These are phyloP conservation scores for Aleadryas rufinucha DNA, from an alignment of 2,113 vertebrate genomes.

Conservation along the genomic window DNA sequence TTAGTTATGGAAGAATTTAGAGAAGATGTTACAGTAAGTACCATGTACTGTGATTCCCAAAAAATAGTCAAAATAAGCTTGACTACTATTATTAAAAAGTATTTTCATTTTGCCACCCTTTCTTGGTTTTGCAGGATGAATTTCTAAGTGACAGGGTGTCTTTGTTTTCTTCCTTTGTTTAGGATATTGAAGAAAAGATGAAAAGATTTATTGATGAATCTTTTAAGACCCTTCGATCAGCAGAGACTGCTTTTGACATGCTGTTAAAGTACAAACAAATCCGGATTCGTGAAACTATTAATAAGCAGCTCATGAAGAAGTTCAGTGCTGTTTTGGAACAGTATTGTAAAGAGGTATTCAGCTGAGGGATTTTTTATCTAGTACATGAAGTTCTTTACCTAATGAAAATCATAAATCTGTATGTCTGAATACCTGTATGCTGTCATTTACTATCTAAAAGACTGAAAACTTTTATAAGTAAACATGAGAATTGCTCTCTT, in stretches of 20 bases:
- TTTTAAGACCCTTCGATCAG: constrained; percentile 87
- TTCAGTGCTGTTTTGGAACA: constrained; percentile 84
- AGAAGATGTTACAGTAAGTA: constrained; percentile 77
- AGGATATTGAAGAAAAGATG: constrained; percentile 88
- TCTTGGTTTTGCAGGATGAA: neutral
- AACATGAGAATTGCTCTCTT: neutral
- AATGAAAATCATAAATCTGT: neutral
- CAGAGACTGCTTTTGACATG: constrained; percentile 88
- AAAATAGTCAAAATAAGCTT: neutral
- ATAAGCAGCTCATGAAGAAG: constrained; percentile 88
- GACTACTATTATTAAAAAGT: neutral
- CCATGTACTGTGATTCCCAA: accelerated
- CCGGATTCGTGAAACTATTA: constrained; percentile 79
- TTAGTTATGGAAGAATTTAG: constrained; percentile 82
- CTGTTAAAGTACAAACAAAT: constrained; percentile 87
- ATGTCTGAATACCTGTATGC: neutral
- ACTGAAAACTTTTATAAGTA: neutral
- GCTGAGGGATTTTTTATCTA: neutral
- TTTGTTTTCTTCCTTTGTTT: neutral
- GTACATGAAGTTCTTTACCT: neutral
- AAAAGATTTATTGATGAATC: constrained; percentile 87
- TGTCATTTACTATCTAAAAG: neutral
- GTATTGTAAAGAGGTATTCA: constrained; percentile 88
- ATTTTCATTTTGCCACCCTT: neutral
- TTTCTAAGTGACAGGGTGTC: neutral